These are phyloP conservation scores for Malurus leucopterus DNA, from an alignment of 2,797 vertebrate genomes.

Conservation along the genomic window DNA sequence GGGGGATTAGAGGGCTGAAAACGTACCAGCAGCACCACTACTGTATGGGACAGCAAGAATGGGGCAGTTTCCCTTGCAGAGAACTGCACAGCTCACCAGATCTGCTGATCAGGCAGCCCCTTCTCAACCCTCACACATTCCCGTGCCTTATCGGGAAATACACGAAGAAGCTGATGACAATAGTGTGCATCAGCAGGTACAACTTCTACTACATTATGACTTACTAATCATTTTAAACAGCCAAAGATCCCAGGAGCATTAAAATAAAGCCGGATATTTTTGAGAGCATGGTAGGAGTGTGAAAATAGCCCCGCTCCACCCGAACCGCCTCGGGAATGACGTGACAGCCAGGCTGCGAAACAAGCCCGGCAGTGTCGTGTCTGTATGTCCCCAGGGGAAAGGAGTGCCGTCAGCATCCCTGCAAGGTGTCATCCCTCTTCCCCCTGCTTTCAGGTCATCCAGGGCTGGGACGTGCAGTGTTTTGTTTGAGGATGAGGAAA, in stretches of 20 bases:
- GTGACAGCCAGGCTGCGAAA: not conserved
- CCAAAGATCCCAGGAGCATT: not conserved
- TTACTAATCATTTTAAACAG: not conserved
- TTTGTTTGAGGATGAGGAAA: not conserved
- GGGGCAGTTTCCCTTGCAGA: not conserved
- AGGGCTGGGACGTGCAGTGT: rapidly evolving
- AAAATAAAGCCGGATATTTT: not conserved
- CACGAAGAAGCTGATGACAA: not conserved
- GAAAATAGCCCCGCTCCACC: not conserved
- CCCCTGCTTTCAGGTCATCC: not conserved
- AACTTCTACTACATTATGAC: not conserved
- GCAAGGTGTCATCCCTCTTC: not conserved
- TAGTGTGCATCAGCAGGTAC: not conserved
- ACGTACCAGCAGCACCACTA: not conserved
- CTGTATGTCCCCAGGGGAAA: not conserved
- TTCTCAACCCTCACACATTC: not conserved
- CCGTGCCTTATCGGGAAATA: rapidly evolving
- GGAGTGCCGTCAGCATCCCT: not conserved
- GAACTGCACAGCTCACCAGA: not conserved
- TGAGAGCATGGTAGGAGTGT: not conserved
- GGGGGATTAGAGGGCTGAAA: not conserved
- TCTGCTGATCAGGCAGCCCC: rapidly evolving
- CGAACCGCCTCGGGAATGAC: not conserved
- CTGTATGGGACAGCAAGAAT: not conserved
- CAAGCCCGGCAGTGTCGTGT: rapidly evolving